A percentile compares a stretch with the other conserved stretches of the same genome.
Conservation (phyloP, 2,113 vertebrate species). For the Phylloscopus trochiloides region DNA sequence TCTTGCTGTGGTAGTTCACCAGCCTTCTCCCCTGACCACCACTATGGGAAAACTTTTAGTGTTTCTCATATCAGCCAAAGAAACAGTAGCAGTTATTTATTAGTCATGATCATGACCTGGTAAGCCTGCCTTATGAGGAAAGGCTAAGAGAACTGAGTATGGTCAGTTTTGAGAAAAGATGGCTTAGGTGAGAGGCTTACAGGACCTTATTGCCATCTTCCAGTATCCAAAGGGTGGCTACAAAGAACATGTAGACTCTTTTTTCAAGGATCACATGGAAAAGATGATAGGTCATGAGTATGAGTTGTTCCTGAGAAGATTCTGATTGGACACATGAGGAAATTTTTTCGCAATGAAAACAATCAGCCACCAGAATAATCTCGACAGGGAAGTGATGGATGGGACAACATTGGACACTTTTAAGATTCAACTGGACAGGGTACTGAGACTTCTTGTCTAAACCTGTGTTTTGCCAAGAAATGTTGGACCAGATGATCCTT, state of each 20-base stretch:
- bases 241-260: fast-evolving
- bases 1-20: not conserved
- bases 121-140: not conserved
- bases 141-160: not conserved
- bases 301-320: not conserved
- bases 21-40: not conserved
- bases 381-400: not conserved
- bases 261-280: not conserved
- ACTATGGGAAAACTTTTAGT: not conserved
- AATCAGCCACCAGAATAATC: not conserved
- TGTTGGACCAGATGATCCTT: not conserved
- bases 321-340: fast-evolving
- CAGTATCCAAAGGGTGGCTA: not conserved
- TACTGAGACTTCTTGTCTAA: not conserved
- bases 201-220: not conserved
- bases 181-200: not conserved
- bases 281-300: not conserved
- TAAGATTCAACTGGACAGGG: not conserved
- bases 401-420: not conserved
- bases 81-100: not conserved
- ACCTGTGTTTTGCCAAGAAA: not conserved
- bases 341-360: not conserved
- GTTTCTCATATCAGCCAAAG: not conserved
- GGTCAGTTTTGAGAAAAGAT: not conserved
- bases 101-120: not conserved